Conservation (phyloP, 2,797 vertebrate genomes). For the Eupleurogrammus muticus region DNA sequence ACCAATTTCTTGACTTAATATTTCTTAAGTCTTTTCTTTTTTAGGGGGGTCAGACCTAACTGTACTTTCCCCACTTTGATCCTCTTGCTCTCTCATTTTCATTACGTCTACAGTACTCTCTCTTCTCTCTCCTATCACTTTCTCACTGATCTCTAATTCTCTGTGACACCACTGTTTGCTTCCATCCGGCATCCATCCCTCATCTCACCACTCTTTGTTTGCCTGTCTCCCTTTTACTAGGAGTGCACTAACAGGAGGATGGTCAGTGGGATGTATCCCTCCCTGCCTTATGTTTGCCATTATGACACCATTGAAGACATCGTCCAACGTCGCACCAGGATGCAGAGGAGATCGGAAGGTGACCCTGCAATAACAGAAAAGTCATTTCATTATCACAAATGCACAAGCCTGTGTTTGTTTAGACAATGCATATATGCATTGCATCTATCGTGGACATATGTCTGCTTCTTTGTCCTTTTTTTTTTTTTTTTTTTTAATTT, state of each 20-base stretch:
- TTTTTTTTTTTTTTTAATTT: too few relatives aligned
- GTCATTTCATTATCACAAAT: too few relatives aligned
- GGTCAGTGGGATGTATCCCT: constrained; percentile 68
- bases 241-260: constrained; percentile 74
- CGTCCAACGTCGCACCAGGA: constrained; percentile 19
- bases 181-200: neutral
- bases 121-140: neutral
- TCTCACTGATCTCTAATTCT: neutral
- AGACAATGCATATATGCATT: too few relatives aligned
- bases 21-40: neutral
- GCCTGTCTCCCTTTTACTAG: constrained; percentile 34
- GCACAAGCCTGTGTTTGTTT: too few relatives aligned
- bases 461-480: too few relatives aligned
- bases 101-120: neutral
- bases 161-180: neutral
- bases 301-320: constrained; percentile 68
- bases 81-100: neutral
- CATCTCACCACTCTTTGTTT: constrained; percentile 2
- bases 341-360: constrained; percentile 55
- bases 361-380: constrained; percentile 4
- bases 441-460: too few relatives aligned
- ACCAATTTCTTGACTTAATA: constrained; percentile 2
- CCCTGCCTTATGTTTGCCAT: constrained; percentile 71
- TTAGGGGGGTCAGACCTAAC: neutral
- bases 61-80: neutral